These are phyloP conservation scores for Sternotherus odoratus DNA, from an alignment of 2,797 vertebrate species.

Conservation along the genomic window DNA sequence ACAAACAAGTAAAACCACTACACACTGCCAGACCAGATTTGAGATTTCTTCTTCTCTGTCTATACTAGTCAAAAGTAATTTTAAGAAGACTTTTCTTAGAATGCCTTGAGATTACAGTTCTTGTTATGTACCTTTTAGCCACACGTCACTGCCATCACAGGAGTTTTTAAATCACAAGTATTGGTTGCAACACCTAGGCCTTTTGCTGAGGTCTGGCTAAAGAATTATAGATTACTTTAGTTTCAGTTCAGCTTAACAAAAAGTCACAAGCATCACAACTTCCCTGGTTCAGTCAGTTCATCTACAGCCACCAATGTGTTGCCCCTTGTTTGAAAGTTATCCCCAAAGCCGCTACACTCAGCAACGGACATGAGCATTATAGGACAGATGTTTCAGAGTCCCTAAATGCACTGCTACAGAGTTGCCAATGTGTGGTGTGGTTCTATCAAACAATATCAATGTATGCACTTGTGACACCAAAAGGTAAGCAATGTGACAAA, in stretches of 20 bases:
- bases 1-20: neutral
- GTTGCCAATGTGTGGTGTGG: rapidly evolving
- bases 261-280: neutral
- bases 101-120: neutral
- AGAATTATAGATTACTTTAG: neutral
- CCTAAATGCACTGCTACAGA: neutral
- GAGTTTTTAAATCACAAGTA: neutral
- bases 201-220: neutral
- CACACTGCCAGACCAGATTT: neutral
- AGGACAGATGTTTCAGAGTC: neutral
- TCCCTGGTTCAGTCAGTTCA: neutral
- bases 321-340: neutral
- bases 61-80: neutral
- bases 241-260: neutral
- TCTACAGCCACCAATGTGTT: neutral
- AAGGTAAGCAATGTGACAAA: neutral
- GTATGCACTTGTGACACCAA: neutral
- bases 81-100: neutral
- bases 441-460: neutral
- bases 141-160: neutral
- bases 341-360: neutral
- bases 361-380: neutral
- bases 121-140: rapidly evolving
- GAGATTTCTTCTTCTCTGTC: neutral
- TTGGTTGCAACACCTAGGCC: neutral